Evolutionary conservation across 2,888 invertebrate genomes (phyloP), one percentile per base, ranked within the genome.

Genomic region (Synanthedon tipuliformis): DNA sequence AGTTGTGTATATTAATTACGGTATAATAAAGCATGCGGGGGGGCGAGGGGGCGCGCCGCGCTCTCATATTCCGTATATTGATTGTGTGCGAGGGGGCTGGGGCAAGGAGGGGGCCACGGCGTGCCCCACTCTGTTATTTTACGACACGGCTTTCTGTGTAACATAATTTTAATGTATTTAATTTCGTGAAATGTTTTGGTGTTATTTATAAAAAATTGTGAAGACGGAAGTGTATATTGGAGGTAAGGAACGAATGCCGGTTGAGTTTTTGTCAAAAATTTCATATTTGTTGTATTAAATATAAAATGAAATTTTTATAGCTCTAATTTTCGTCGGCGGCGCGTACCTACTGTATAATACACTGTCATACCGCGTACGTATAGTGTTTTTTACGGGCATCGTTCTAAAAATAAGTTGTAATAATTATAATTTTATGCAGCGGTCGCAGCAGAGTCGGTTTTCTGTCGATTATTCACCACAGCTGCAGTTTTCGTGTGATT

Each of bases 61-160:
- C 87, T 85, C 86, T 84, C 86, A 85, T 87, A 86, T 86, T 86
- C 87, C 86, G 87, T 87, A 87, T 87, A 87, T 87, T 87, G 87
- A 87, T 87, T 87, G 87, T 85, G 87, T 82, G 86, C 86, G 87
- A 84, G 86, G 87, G 85, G 84, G 84, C 81, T 83, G 83, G 71
- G 84, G 78, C 72, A 76, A 81, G 81, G 85, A 81, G 86, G 86
- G 88, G 86, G 87, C 85, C 79, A 85, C 83, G 81, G 86, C 88
- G 86, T 87, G 86, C 88, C 88, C 88, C 88, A 86, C 88, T 87
- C 87, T 86, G 86, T 87, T 82, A 65, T 88, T 88, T 88, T 88
- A 88, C 88, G 88, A 87, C 87, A 88, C 87, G 84, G 87, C 87
- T 87, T 87, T 88, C 86, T 86, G 87, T 88, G 86, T 86, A 88